Evolutionary conservation across 2,888 invertebrate species (phyloP), one percentile per base, ranked within the genome.

Genomic region (Coremacera marginata): DNA sequence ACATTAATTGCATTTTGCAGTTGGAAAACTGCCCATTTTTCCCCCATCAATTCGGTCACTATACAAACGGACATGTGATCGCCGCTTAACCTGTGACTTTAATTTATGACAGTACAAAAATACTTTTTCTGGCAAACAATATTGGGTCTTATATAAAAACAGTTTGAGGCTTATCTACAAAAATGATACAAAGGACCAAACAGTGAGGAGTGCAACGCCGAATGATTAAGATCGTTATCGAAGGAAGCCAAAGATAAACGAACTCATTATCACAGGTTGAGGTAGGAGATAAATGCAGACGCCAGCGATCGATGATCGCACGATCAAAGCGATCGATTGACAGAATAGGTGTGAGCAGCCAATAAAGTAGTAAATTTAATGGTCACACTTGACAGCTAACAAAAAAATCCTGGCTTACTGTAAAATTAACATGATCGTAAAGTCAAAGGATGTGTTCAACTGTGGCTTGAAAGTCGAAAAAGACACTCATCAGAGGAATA

Each of bases 181-280:
- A 60, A 19, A 16, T 14, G 52, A 75, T 52, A 14, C 44, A 44
- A 63, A 70, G 57, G 68, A 27, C 67, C 27, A 52, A 70, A 14
- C 62, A 52, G 19, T 44, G 51, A n/a, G 25, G 3, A 8, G 5
- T 22, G 34, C 49, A 19, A 16, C 8, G 55, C 14, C 8, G 7
- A 27, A 16, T 57, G 31, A 25, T 27, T 11, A n/a, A 77, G 79
- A 79, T 80, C 72, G 37, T 60, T 82, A 79, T 70, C 78, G 73
- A 77, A 78, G 49, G 52, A 70, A 82, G 80, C 81, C 77, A 78
- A 77, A 83, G 85, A 85, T 86, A 86, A 85, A 82, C 82, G 84
- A 79, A 83, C 85, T 83, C 85, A 86, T 86, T 86, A 86, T 85
- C 86, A 83, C 85, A 84, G 86, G 84, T 85, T 86, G 86, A 81